Evolutionary conservation across 1,140 invertebrate genomes (phyloP), one percentile per base, ranked within the genome.

Genomic region (Caerostris extrusa): DNA sequence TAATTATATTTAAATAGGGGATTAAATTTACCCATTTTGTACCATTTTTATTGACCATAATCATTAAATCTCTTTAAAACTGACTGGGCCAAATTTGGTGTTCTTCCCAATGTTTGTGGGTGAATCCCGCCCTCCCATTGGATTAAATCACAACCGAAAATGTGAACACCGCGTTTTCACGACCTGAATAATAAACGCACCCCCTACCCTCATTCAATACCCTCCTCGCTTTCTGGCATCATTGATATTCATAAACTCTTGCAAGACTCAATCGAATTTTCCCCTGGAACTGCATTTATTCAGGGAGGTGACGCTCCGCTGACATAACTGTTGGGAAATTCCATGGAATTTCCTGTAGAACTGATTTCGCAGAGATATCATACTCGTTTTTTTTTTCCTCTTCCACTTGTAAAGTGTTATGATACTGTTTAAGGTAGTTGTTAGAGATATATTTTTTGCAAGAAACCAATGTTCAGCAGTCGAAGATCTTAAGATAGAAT

Each of bases 261-360:
- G 34, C 10, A 34, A 77, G 71, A 34, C 34, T 77, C 71, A 77
- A 77, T 77, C 71, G 71, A 77, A 77, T 77, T 77, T 77, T 34
- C 34, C 71, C 12, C 71, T 34, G 71, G 71, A 53, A 50, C 71
- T 77, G 50, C 71, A 77, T 77, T 77, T 77, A 77, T 77, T 50
- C 71, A 12, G 71, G 71, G 12, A 50, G 71, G 71, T 34, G 50
- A 77, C 71, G 71, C 34, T 50, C 3, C 34, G 34, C 19, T 77
- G 71, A 77, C 71, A 77, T 77, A 77, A 77, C 71, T 77, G 71
- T 12, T 77, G 71, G 12, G 71, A 77, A 77, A 77, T 77, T 77
- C 71, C 71, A 50, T 50, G 34, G 50, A 77, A 77, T 77, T 77
- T 67, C 61, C 61, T 77, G 19, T 50, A 77, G 19, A 7, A 50